Evolutionary conservation across 2,113 vertebrate genomes (phyloP).

Genomic region (Erinaceus europaeus): DNA sequence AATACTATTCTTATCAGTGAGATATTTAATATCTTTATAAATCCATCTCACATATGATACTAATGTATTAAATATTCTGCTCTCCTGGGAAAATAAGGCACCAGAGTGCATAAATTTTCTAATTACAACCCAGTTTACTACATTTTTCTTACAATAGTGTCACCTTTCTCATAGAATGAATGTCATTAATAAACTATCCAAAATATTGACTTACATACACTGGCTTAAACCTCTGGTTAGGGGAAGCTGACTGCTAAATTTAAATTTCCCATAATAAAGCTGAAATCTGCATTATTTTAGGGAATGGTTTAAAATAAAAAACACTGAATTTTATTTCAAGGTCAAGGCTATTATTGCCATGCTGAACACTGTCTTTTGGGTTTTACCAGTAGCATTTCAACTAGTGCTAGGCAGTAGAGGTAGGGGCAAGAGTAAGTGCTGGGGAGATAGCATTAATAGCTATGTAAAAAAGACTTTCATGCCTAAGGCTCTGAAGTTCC

Average conservation of each 20-base stretch:
- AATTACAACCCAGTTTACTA: neutral
- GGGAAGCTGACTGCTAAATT: neutral
- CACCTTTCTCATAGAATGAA: neutral
- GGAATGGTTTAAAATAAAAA: neutral
- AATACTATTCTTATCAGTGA: constrained; percentile 29
- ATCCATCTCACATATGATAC: neutral
- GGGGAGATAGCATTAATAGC: too few species aligned
- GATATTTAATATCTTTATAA: constrained; percentile 6
- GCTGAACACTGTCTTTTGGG: neutral
- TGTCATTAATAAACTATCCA: neutral
- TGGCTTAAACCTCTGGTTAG: neutral
- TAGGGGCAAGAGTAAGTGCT: neutral
- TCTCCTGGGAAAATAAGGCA: neutral
- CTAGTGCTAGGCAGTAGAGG: neutral
- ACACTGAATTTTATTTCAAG: neutral
- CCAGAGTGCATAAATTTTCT: neutral
- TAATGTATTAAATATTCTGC: neutral
- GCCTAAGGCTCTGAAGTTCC: too few species aligned
- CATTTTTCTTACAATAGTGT: neutral
- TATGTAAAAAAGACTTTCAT: too few species aligned
- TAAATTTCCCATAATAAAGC: neutral
- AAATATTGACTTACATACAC: neutral
- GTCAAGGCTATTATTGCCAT: neutral
- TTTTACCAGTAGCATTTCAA: neutral
- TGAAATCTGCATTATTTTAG: neutral